Evolutionary conservation across 2,797 vertebrate genomes (phyloP).

Genomic region (Clangula hyemalis): DNA sequence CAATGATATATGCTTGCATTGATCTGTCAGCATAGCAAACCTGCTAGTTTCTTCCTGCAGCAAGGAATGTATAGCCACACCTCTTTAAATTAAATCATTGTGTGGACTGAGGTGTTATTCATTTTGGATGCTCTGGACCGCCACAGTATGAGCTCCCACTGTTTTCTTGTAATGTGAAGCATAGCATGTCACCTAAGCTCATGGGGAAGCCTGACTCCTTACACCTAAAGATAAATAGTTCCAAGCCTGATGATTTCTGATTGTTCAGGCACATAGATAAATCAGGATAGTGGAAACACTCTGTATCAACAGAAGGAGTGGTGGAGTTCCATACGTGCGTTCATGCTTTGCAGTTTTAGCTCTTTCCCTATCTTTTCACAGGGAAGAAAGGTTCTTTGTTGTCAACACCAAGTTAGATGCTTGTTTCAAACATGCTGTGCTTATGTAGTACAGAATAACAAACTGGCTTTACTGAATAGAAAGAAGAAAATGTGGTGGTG

Average conservation of each 20-base stretch:
- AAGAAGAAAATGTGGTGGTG: background rate
- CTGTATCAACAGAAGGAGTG: background rate
- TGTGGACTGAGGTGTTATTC: background rate
- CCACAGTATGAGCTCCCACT: background rate
- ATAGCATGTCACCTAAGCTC: background rate
- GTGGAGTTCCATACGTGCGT: background rate
- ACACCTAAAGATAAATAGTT: background rate
- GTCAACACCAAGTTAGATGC: background rate
- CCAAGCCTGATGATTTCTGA: background rate
- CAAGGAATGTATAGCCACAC: background rate
- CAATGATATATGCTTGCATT: background rate
- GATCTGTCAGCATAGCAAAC: conserved; percentile 10
- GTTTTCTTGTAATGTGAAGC: background rate
- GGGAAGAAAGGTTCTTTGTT: conserved; percentile 11
- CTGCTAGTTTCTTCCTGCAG: background rate
- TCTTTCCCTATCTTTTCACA: background rate
- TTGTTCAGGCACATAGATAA: background rate
- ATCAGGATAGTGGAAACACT: background rate
- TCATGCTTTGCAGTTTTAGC: conserved; percentile 11
- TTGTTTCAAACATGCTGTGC: background rate
- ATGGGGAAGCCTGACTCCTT: background rate
- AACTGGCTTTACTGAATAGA: background rate
- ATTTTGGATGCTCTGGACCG: background rate
- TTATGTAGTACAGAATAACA: background rate
- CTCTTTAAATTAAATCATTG: background rate